Evolutionary conservation across 2,113 vertebrate species (phyloP), one percentile per base, ranked within the genome.

Genomic region (Craseonycteris thonglongyai): DNA sequence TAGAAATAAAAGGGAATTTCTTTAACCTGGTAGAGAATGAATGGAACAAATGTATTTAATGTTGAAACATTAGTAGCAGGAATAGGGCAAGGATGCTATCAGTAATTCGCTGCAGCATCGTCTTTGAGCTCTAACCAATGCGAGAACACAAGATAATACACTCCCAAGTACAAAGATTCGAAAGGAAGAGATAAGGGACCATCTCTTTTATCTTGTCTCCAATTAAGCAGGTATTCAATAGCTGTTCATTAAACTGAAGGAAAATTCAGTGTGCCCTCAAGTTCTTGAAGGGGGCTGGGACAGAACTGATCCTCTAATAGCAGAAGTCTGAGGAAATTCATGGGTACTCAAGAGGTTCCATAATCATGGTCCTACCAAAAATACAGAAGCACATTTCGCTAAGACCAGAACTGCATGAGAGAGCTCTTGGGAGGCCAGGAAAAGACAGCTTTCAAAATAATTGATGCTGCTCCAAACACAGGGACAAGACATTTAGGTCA

Each of bases 91-190:
- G 10, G 40, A 33, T 49, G 11, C 11, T 28, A 10, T 66, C 8
- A 18, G 56, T 5, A 47, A 22, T 65, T 6, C 16, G 4, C 13
- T 40, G 63, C 13, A 16, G 66, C 26, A 18, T 45, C 80, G 8
- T 63, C 58, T 21, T 58, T n/a, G 65, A 49, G 35, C 10, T 19
- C 24, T 33, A 45, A 63, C 59, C 47, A 80, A 69, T 22, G 69
- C 49, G 63, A 38, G 80, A 80, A 84, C n/a, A 47, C 33, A 93
- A 71, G 92, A 91, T 78, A 89, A 78, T 54, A 87, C 75, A 65
- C n/a, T 68, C 69, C 12, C 10, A 65, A 33, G 7, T 33, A 56
- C 61, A n/a, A 40, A 42, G 12, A 42, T 79, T 58, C 47, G 66
- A n/a, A 56, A 72, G 51, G 9, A 40, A 26, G 63, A 83, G 42